Percentiles rank a stretch among this genome's conserved stretches.
Evolutionary conservation across 2,113 vertebrate species (phyloP).

Genomic region (Recurvirostra avosetta): DNA sequence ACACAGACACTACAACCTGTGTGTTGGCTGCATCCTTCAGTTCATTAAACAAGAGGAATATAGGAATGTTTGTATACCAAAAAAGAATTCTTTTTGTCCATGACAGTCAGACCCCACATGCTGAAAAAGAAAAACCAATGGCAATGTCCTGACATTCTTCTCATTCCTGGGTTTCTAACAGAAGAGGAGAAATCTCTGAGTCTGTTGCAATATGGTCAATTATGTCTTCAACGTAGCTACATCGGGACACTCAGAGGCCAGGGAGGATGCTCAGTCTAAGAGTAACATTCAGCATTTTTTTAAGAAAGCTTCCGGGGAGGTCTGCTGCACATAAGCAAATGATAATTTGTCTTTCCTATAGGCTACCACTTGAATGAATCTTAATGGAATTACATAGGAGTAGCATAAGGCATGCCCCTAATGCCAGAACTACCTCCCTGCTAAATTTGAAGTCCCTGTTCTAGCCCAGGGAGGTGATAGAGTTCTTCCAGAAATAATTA

Average conservation of each 20-base stretch:
- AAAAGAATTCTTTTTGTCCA: not conserved
- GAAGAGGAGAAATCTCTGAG: not conserved
- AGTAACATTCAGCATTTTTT: fast-evolving
- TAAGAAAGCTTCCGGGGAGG: not conserved
- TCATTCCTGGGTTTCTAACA: not conserved
- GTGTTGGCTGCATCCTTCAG: not conserved
- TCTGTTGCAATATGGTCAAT: not conserved
- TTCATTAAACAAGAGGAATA: not conserved
- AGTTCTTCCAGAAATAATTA: not conserved
- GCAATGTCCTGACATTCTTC: not conserved
- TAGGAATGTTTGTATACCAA: not conserved
- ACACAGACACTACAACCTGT: not conserved
- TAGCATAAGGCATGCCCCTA: not conserved
- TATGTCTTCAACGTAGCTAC: not conserved
- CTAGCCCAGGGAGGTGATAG: not conserved
- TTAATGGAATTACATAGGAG: not conserved
- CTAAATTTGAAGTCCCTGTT: not conserved
- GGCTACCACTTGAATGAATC: not conserved
- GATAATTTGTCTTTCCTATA: not conserved
- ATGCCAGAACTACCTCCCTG: not conserved
- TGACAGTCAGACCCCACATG: not conserved
- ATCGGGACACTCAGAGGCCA: not conserved
- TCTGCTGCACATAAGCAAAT: not conserved
- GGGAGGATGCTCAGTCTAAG: not conserved
- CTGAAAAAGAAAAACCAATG: not conserved